phyloP scores from a whole-genome alignment of 2,797 vertebrate genomes.

The Botia kubotai region DNA sequence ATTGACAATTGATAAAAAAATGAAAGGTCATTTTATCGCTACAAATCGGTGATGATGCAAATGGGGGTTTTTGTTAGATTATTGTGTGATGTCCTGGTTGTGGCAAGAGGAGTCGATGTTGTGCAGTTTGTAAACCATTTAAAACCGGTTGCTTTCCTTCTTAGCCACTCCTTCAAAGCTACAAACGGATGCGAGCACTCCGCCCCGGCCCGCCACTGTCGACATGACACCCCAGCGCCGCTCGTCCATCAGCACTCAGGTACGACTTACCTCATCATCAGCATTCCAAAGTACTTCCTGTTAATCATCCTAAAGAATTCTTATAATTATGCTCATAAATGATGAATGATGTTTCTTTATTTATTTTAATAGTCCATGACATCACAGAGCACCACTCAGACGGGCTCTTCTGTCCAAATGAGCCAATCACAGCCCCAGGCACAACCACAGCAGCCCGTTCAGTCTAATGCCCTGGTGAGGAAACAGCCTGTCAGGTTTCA shows the following conservation, averaged over 20 bases:
- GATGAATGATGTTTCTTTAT: background rate
- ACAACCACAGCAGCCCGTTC: slow-evolving; percentile 74
- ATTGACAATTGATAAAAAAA: no score
- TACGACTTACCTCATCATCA: slow-evolving; percentile 63
- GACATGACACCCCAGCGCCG: slow-evolving; percentile 87
- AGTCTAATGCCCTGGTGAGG: slow-evolving; percentile 87
- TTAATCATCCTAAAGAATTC: background rate
- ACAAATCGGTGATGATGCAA: no score
- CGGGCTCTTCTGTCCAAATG: slow-evolving; percentile 83
- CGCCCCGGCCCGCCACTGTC: slow-evolving; percentile 84
- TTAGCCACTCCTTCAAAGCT: slow-evolving; percentile 92
- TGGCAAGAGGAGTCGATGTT: no score
- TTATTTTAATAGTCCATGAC: slow-evolving; percentile 84
- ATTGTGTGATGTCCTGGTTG: no score
- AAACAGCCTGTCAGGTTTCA: slow-evolving; percentile 52
- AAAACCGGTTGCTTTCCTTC: slow-evolving; percentile 5
- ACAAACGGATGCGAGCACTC: slow-evolving; percentile 88
- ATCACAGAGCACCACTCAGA: slow-evolving; percentile 88
- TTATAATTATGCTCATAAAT: background rate
- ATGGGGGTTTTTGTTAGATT: no score
- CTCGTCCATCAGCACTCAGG: slow-evolving; percentile 91
- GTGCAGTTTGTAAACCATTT: background rate
- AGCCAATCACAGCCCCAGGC: slow-evolving; percentile 68
- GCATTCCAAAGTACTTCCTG: background rate
- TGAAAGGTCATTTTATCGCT: no score